These are phyloP conservation scores for Harpalus rufipes DNA, from an alignment of 2,888 invertebrate genomes.

Conservation along the genomic window DNA sequence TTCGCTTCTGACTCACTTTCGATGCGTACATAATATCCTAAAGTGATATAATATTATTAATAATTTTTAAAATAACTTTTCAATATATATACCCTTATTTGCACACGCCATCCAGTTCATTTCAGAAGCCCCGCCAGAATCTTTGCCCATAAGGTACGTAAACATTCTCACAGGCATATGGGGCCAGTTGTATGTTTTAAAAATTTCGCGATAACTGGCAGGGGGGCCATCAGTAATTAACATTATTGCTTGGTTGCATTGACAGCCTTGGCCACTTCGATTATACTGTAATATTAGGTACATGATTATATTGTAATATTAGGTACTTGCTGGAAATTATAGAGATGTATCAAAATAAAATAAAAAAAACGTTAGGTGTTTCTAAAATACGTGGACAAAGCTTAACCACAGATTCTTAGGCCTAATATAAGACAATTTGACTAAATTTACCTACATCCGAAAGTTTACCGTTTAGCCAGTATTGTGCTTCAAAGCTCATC, in stretches of 20 bases:
- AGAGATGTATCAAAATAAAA: too few species aligned
- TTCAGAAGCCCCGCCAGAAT: slow-evolving; percentile 91
- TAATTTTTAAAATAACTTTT: slow-evolving; percentile 55
- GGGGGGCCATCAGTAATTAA: slow-evolving; percentile 96
- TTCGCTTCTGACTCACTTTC: slow-evolving; percentile 92
- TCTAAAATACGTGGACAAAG: too few species aligned
- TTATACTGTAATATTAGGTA: slow-evolving; percentile 85
- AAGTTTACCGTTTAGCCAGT: too few species aligned
- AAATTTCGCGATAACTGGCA: slow-evolving; percentile 82
- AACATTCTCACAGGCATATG: slow-evolving; percentile 97
- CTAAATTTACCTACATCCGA: too few species aligned
- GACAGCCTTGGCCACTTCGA: slow-evolving; percentile 90
- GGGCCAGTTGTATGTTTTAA: slow-evolving; percentile 92
- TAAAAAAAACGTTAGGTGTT: too few species aligned
- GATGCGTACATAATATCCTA: slow-evolving; percentile 94
- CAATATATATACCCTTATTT: slow-evolving; percentile 90
- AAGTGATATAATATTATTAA: slow-evolving; percentile 1
- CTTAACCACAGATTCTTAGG: too few species aligned
- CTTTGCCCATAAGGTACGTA: slow-evolving; percentile 96
- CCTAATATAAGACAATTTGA: too few species aligned
- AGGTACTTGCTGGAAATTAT: too few species aligned
- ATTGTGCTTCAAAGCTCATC: too few species aligned
- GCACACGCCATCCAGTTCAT: slow-evolving; percentile 97
- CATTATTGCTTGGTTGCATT: slow-evolving; percentile 99
- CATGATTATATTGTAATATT: too few species aligned